phyloP scores from a whole-genome alignment of 2,888 invertebrate genomes.

The Nudaria mundana region DNA sequence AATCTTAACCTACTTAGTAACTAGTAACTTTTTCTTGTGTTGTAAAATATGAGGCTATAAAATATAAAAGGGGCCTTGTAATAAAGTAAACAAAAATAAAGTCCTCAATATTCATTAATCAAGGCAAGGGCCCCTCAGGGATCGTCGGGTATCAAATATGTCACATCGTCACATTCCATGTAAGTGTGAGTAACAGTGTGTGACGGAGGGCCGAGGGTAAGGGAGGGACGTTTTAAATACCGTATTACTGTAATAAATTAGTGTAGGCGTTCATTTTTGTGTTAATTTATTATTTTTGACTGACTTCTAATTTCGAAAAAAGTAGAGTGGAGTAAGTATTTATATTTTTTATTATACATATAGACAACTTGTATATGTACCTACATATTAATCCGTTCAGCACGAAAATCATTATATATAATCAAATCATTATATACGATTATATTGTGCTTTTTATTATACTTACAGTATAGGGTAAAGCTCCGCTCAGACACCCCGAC shows the following conservation, averaged over 20 bases:
- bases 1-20: too few relatives aligned
- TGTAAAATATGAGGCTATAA: too few relatives aligned
- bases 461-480: too few relatives aligned
- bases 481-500: too few relatives aligned
- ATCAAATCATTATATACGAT: too few relatives aligned
- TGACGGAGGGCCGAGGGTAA: conserved; percentile 35
- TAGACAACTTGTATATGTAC: too few relatives aligned
- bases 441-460: too few relatives aligned
- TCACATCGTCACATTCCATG: conserved; percentile 31
- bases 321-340: not conserved
- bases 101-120: conserved; percentile 8
- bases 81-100: conserved; percentile 7
- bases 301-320: not conserved
- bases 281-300: not conserved
- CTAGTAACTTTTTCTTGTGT: too few relatives aligned
- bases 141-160: conserved; percentile 30
- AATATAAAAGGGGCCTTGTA: not conserved
- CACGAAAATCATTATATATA: too few relatives aligned
- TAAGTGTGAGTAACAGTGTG: conserved; percentile 46
- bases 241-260: conserved; percentile 18
- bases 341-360: too few relatives aligned
- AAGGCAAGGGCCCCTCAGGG: conserved; percentile 28
- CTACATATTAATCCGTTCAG: too few relatives aligned
- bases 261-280: not conserved
- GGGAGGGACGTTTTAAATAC: conserved; percentile 28